phyloP scores from a whole-genome alignment of 2,113 vertebrate species.

The Oreochromis spilurus region DNA sequence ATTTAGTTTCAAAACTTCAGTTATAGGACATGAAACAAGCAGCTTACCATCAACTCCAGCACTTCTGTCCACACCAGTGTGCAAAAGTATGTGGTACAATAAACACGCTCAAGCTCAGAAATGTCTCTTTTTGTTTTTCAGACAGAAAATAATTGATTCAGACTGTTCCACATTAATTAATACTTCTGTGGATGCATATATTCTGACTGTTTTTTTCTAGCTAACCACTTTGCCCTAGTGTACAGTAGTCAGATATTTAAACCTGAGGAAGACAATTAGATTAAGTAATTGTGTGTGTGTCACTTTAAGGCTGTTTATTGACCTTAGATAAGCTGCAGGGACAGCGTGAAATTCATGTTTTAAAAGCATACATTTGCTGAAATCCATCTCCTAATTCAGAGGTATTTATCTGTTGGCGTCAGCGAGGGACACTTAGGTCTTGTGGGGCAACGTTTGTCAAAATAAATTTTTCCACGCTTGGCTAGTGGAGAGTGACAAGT shows the following conservation, averaged over 20 bases:
- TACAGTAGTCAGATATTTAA: conserved; percentile 74
- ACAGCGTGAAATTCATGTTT: conserved; percentile 76
- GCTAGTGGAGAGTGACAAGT: conserved; percentile 74
- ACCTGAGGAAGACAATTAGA: conserved; percentile 73
- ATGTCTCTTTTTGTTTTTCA: neutral
- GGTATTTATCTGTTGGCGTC: conserved; percentile 81
- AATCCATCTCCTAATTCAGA: conserved; percentile 75
- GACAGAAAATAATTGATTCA: neutral
- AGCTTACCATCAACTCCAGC: conserved; percentile 30
- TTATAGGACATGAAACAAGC: conserved; percentile 48
- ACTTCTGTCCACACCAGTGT: neutral
- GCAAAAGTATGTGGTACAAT: neutral
- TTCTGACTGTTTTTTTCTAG: neutral
- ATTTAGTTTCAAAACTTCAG: conserved; percentile 35
- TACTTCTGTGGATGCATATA: conserved; percentile 13
- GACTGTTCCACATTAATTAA: neutral
- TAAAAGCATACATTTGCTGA: conserved; percentile 74
- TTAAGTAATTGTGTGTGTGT: conserved; percentile 82
- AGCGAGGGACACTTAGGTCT: conserved; percentile 73
- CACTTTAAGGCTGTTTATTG: conserved; percentile 85
- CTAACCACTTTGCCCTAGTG: neutral
- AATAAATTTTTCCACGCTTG: conserved; percentile 81
- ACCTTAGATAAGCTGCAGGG: conserved; percentile 79
- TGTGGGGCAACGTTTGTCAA: conserved; percentile 80
- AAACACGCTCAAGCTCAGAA: neutral